phyloP scores from a whole-genome alignment of 1,140 invertebrate species.

The Epicauta chinensis region DNA sequence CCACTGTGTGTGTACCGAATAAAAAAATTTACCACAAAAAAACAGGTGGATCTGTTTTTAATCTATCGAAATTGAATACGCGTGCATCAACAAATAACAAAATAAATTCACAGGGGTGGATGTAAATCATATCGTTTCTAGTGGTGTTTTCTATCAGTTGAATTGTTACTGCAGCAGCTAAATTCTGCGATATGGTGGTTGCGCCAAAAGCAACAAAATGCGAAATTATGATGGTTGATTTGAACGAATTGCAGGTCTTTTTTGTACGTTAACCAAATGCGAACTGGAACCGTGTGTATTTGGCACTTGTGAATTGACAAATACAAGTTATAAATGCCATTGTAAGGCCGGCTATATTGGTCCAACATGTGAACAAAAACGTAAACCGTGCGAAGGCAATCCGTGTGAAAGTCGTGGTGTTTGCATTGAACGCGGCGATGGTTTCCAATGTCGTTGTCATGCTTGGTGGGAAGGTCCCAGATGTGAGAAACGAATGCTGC shows the following conservation, averaged over 20 bases:
- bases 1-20: too few relatives aligned
- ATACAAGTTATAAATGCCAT: constrained; percentile 49
- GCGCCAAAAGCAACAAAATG: too few relatives aligned
- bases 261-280: constrained; percentile 64
- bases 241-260: constrained; percentile 47
- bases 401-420: constrained; percentile 65
- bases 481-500: constrained; percentile 55
- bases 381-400: constrained; percentile 59
- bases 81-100: too few relatives aligned
- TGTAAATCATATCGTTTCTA: too few relatives aligned
- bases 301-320: constrained; percentile 58
- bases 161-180: too few relatives aligned
- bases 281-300: constrained; percentile 64
- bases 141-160: too few relatives aligned
- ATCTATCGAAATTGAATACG: too few relatives aligned
- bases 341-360: constrained; percentile 61
- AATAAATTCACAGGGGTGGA: too few relatives aligned
- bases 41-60: too few relatives aligned
- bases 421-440: constrained; percentile 54
- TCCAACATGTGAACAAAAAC: constrained; percentile 54
- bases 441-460: constrained; percentile 62
- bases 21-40: too few relatives aligned
- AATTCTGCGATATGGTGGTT: too few relatives aligned
- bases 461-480: constrained; percentile 51
- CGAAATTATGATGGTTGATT: too few relatives aligned